phyloP scores from a whole-genome alignment of 2,888 invertebrate species.

The Ctena decussata region DNA sequence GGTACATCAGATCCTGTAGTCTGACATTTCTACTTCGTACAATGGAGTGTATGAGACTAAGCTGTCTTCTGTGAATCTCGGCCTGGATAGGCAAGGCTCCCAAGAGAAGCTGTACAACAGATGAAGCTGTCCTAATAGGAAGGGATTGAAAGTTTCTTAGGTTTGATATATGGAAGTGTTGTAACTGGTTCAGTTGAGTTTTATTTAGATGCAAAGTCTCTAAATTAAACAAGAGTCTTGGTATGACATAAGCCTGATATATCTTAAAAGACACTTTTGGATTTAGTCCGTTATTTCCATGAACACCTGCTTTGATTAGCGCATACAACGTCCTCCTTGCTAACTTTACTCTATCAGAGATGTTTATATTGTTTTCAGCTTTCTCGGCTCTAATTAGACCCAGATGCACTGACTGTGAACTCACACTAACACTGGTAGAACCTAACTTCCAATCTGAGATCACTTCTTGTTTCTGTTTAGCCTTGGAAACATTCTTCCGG shows the following conservation, averaged over 20 bases:
- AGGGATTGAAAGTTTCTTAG: background rate
- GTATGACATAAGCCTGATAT: constrained; percentile 7
- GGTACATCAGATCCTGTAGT: background rate
- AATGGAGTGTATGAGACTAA: background rate
- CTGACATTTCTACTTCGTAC: background rate
- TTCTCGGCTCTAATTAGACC: background rate
- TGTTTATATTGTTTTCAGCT: background rate
- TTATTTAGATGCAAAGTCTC: constrained; percentile 6
- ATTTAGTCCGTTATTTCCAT: constrained; percentile 19
- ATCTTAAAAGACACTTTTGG: constrained; percentile 28
- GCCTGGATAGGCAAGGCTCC: background rate
- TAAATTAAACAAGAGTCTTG: constrained; percentile 3
- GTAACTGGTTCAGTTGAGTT: background rate
- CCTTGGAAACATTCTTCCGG: background rate
- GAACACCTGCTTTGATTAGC: constrained; percentile 10
- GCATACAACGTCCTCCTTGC: constrained; percentile 26
- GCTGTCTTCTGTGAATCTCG: constrained; percentile 22
- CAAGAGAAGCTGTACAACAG: constrained; percentile 1
- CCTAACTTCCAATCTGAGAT: background rate
- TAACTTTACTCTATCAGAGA: background rate
- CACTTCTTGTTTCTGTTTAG: background rate
- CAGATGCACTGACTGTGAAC: constrained; percentile 1
- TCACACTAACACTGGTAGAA: background rate
- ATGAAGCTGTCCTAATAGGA: constrained; percentile 8
- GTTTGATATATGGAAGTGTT: no score